These are phyloP conservation scores for Hypolimnas misippus DNA, from an alignment of 2,888 invertebrate genomes.

Conservation along the genomic window DNA sequence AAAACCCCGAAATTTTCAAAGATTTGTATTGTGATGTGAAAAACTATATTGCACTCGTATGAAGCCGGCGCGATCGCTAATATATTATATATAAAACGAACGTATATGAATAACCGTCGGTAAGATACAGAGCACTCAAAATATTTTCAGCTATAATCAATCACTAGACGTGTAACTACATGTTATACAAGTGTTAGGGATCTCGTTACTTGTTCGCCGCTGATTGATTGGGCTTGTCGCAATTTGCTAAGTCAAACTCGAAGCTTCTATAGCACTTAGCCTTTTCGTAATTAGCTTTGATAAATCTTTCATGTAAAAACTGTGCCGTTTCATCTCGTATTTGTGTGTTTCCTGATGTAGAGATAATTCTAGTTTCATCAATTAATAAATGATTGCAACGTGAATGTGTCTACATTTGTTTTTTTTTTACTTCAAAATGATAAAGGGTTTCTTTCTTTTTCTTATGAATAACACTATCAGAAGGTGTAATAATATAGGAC, in stretches of 20 bases:
- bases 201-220: constrained; percentile 17
- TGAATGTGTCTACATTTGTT: too few relatives aligned
- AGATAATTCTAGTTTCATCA: too few relatives aligned
- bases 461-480: too few relatives aligned
- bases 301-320: background rate
- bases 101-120: background rate
- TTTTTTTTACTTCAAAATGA: too few relatives aligned
- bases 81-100: background rate
- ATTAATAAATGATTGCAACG: too few relatives aligned
- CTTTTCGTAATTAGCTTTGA: constrained; percentile 1
- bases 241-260: constrained; percentile 18
- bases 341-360: background rate
- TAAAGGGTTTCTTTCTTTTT: too few relatives aligned
- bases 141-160: constrained; percentile 8
- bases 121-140: background rate
- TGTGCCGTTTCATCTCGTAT: background rate
- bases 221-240: constrained; percentile 24
- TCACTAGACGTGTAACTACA: constrained; percentile 13
- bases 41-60: too few relatives aligned
- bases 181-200: constrained; percentile 14
- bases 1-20: too few relatives aligned
- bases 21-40: too few relatives aligned
- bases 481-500: too few relatives aligned
- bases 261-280: background rate
- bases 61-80: too few relatives aligned